Base-by-base conservation (phyloP, 2,888 invertebrate species). In the Ischnus inquisitorius region DNA sequence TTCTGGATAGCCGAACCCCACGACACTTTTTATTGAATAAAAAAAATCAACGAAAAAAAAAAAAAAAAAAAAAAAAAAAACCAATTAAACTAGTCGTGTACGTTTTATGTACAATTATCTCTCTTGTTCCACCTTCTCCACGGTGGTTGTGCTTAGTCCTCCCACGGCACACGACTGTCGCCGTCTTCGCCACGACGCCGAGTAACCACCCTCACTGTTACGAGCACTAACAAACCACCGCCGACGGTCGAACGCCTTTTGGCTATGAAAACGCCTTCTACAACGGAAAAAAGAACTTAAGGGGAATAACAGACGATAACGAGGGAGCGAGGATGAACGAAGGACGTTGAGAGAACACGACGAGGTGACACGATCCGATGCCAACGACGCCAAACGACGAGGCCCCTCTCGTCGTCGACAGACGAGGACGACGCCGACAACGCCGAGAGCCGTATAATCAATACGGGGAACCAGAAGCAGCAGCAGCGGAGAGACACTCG, bases 301-400 rank as follows among this genome's bases (percentile, higher is more conserved):
- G 0, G 28, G 28, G 25, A 1, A 57, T 3, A 14, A 14, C 19
- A 14, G 57, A 57, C 28, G 10, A 14, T 28, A n/a, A n/a, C 60
- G 28, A n/a, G 60, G 28, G 28, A 14, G 39, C 65, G 54, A 71
- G 54, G 39, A 74, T 28, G 25, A 41, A 68, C 62, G 64, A 39
- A 78, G 12, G 54, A 75, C 60, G 46, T 41, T 69, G 64, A 74
- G 64, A 57, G 69, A 81, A 75, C 75, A 75, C 75, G 74, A 74
- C 74, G 74, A 78, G 79, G 43, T 65, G 78, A 81, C 84, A 68
- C 81, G 81, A 79, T 54, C 71, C 74, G 74, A 72, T 68, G 51
- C 51, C 43, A 77, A 77, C 74, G 81, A 81, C 84, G 84, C 81
- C 78, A 78, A 79, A 81, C 84, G 80, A 78, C 80, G 81, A 80